Base-by-base conservation (phyloP, 1,140 invertebrate genomes). In the Polypedilum pembai region DNA sequence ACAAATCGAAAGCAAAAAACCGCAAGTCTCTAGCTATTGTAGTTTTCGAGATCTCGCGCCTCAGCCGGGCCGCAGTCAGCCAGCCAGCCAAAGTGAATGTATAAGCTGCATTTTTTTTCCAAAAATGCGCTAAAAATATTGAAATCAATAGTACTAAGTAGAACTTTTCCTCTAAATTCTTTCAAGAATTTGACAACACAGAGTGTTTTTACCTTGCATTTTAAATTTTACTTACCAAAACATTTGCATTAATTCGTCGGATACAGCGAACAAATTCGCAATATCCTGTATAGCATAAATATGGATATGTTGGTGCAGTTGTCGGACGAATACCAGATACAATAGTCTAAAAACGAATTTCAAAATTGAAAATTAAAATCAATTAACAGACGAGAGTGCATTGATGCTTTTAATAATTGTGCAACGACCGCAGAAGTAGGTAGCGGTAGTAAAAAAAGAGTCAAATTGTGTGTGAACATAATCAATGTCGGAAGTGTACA, bases 191-290 rank as follows among this genome's bases (percentile, higher is more conserved):
- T n/a, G n/a, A n/a, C n/a, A n/a, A n/a, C n/a, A n/a, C n/a, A n/a
- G n/a, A n/a, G n/a, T n/a, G n/a, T n/a, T n/a, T n/a, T n/a, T n/a
- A n/a, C n/a, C n/a, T n/a, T n/a, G n/a, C n/a, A n/a, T n/a, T n/a
- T n/a, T n/a, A n/a, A n/a, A n/a, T n/a, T n/a, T n/a, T n/a, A 33
- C 66, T 79, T 81, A 87, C 85, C 81, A 87, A 79, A 78, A 84
- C 83, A 75, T 84, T 79, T 21, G 85, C 84, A 79, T 87, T 87
- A 1, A 82, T 80, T 77, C 84, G 83, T 78, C 85, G 78, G 45
- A 87, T 78, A 76, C 85, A 87, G 5, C 83, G 80, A 7, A 86
- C 85, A 78, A 86, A 86, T 78, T 84, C 83, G 78, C 86, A 87
- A 77, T 86, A 87, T 15, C 84, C 85, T 77, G 83, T 83, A 33